Percentiles rank a stretch among this genome's conserved stretches.
phyloP scores from a whole-genome alignment of 2,113 vertebrate species.

The Damaliscus lunatus region DNA sequence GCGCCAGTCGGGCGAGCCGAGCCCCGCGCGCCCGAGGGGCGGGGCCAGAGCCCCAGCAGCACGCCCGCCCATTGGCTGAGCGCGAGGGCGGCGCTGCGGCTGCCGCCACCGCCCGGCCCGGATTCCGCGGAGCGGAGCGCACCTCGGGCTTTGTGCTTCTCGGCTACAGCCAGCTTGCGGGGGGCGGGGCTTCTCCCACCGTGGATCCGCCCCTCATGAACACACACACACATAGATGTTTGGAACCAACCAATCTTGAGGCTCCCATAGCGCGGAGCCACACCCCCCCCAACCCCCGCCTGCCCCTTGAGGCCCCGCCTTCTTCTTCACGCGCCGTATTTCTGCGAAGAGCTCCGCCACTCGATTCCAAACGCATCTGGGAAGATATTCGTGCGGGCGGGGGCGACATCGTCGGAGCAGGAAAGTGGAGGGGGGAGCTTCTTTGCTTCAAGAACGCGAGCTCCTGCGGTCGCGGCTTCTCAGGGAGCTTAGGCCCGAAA shows the following conservation, averaged over 20 bases:
- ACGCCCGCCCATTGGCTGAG: conserved; percentile 87
- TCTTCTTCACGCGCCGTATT: background rate
- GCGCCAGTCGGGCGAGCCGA: background rate
- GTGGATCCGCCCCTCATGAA: rapidly evolving
- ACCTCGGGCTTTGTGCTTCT: background rate
- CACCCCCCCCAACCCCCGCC: rapidly evolving
- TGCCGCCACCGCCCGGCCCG: conserved; percentile 78
- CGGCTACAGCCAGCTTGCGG: rapidly evolving
- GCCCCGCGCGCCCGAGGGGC: background rate
- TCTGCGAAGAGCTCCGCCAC: background rate
- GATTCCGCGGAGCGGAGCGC: conserved; percentile 79
- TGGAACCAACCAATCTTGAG: background rate
- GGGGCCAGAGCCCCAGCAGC: conserved; percentile 17
- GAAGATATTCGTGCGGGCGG: rapidly evolving
- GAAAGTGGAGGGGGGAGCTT: background rate
- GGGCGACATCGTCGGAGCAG: rapidly evolving
- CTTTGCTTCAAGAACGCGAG: background rate
- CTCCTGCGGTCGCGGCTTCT: background rate
- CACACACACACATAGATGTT: rapidly evolving
- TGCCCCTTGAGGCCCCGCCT: background rate
- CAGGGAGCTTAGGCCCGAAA: background rate
- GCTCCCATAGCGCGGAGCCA: background rate
- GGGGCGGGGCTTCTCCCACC: background rate
- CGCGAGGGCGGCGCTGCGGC: conserved; percentile 91
- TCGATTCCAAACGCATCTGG: background rate